Evolutionary conservation across 2,888 invertebrate species (phyloP), one percentile per base, ranked within the genome.

Genomic region (Drosophila tripunctata): DNA sequence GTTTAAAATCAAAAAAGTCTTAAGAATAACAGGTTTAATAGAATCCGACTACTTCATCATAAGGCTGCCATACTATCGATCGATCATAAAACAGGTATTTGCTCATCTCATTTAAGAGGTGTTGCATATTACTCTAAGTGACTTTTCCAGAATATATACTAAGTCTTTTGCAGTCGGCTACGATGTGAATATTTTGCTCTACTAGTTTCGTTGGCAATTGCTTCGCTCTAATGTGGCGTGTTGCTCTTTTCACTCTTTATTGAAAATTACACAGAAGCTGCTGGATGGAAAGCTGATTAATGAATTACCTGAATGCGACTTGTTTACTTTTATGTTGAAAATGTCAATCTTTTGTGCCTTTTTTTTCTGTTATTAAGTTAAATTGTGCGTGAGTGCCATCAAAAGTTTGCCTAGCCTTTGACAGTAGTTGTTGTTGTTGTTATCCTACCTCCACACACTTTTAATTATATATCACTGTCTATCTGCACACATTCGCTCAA

Each of bases 271-370:
- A 41, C 4, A 40, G 2, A 8, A 15, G 10, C 3, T 4, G 22
- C 8, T 8, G 3, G 38, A 8, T 24, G 44, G 51, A 15, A 12
- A 17, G 62, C 47, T 67, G 83, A 65, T 82, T 82, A 87, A 85
- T 78, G 86, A 85, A 87, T 82, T 82, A 87, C 70, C 79, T 82
- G 64, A 67, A 72, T 69, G 77, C 71, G 63, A 78, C 66, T 87
- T 84, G 78, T 75, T 78, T 84, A 64, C 82, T 71, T 74, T 77
- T 64, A 67, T 77, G 81, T 77, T 64, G 64, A 66, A 50, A 81
- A 48, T 71, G 62, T 57, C 47, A 84, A 87, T 78, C 85, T 80
- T 85, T 74, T 74, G 87, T 84, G 55, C 83, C 56, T 47, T 27
- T 40, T 60, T 54, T 47, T 27, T 40, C 62, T 54, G 82, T 64